Conservation (phyloP, 2,888 invertebrate species). For the Branchipolynoe longqiensis region DNA sequence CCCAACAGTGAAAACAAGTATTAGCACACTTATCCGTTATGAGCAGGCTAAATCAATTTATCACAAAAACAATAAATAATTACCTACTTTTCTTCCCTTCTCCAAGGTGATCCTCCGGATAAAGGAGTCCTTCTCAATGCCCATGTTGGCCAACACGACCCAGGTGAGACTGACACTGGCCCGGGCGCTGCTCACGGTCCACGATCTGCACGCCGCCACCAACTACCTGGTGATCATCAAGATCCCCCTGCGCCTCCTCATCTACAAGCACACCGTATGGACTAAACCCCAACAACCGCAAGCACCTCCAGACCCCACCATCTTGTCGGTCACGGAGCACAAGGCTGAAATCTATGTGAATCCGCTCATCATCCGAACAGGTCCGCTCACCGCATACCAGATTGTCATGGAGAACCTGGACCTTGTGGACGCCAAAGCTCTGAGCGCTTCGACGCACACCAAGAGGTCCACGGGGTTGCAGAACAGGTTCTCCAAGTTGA, state of each 20-base stretch:
- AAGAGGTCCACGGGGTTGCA: slow-evolving; percentile 82
- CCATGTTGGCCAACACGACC: too few species aligned
- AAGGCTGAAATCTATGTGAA: slow-evolving; percentile 87
- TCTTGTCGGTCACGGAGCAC: slow-evolving; percentile 76
- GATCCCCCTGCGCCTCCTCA: too few species aligned
- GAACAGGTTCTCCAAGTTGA: neutral
- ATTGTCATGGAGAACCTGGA: slow-evolving; percentile 86
- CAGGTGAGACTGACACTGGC: slow-evolving; percentile 2
- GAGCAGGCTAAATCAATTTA: too few species aligned
- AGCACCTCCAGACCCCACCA: slow-evolving; percentile 86
- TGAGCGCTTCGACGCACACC: neutral
- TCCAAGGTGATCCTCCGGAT: too few species aligned
- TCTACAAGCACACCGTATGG: too few species aligned
- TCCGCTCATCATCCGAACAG: slow-evolving; percentile 88
- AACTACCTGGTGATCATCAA: too few species aligned
- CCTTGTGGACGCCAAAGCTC: neutral
- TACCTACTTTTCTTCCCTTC: too few species aligned
- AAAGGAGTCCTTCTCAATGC: too few species aligned
- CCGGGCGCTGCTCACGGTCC: neutral
- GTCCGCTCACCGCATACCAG: slow-evolving; percentile 88
- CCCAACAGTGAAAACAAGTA: too few species aligned
- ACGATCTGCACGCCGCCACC: slow-evolving; percentile 87
- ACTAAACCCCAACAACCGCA: slow-evolving; percentile 88
- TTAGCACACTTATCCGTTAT: too few species aligned
- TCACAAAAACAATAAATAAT: too few species aligned